Evolutionary conservation across 2,888 invertebrate genomes (phyloP).

Genomic region (Drosophila picticornis): DNA sequence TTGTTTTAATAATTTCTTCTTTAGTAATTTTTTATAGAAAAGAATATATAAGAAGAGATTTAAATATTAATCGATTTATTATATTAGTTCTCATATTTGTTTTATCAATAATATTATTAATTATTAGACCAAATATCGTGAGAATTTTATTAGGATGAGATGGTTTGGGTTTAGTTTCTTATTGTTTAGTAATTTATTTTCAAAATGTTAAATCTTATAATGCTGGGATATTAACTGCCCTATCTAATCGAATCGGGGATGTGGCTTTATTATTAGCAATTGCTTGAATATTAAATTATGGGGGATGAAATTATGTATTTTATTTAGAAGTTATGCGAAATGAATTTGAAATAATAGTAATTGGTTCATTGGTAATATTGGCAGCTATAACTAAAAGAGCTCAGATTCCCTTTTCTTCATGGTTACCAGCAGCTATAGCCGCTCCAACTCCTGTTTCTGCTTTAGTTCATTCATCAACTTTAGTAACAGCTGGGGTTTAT

Average conservation of each 20-base stretch:
- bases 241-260: slow-evolving; percentile 91
- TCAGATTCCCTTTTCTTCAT: slow-evolving; percentile 92
- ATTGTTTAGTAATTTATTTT: slow-evolving; percentile 87
- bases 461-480: slow-evolving; percentile 84
- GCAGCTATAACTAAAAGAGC: slow-evolving; percentile 91
- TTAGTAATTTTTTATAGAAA: slow-evolving; percentile 88
- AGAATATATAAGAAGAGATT: slow-evolving; percentile 86
- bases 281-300: slow-evolving; percentile 87
- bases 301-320: slow-evolving; percentile 87
- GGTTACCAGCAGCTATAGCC: slow-evolving; percentile 91
- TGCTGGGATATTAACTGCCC: slow-evolving; percentile 90
- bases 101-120: slow-evolving; percentile 87
- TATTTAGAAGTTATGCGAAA: slow-evolving; percentile 86
- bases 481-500: slow-evolving; percentile 89
- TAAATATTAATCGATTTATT: too few relatives aligned
- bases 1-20: slow-evolving; percentile 89
- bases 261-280: slow-evolving; percentile 88
- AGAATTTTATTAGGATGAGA: slow-evolving; percentile 88
- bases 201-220: slow-evolving; percentile 89
- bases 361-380: slow-evolving; percentile 86
- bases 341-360: slow-evolving; percentile 85
- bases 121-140: not conserved
- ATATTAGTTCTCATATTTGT: slow-evolving; percentile 88
- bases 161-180: slow-evolving; percentile 90
- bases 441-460: slow-evolving; percentile 85